phyloP scores from a whole-genome alignment of 2,113 vertebrate species.

The Garra rufa region DNA sequence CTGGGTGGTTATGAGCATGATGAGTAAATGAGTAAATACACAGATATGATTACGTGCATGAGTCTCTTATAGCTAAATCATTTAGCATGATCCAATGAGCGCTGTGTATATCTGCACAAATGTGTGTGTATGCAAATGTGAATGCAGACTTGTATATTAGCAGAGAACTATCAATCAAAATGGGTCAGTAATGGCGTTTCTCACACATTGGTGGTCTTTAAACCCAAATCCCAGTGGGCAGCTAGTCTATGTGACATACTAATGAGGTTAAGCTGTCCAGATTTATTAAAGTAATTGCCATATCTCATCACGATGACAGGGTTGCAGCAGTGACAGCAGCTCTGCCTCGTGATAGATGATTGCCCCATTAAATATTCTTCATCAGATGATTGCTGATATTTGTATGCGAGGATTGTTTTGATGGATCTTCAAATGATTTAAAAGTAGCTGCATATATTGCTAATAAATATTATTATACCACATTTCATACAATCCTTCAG shows the following conservation, averaged over 20 bases:
- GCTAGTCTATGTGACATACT: not conserved
- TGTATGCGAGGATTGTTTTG: not conserved
- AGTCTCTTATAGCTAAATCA: slow-evolving; percentile 3
- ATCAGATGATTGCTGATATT: slow-evolving; percentile 6
- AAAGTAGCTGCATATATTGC: not conserved
- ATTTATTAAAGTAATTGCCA: slow-evolving; percentile 40
- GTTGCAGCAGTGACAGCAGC: not conserved
- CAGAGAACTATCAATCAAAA: slow-evolving; percentile 11
- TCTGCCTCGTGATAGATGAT: not conserved
- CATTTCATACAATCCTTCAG: not conserved
- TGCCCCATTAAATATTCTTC: not conserved
- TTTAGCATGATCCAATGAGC: slow-evolving; percentile 9
- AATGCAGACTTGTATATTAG: not conserved
- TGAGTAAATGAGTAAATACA: not conserved
- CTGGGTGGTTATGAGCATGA: not conserved
- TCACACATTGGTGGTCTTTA: not conserved
- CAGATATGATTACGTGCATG: not conserved
- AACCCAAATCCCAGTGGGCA: not conserved
- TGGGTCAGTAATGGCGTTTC: not conserved
- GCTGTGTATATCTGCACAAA: not conserved
- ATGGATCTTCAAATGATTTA: not conserved
- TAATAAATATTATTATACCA: not conserved
- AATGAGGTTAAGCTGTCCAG: slow-evolving; percentile 25
- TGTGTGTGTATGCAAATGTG: not conserved
- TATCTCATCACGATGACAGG: not conserved